These are phyloP conservation scores for Macaria notata DNA, from an alignment of 2,888 invertebrate species.

Conservation along the genomic window DNA sequence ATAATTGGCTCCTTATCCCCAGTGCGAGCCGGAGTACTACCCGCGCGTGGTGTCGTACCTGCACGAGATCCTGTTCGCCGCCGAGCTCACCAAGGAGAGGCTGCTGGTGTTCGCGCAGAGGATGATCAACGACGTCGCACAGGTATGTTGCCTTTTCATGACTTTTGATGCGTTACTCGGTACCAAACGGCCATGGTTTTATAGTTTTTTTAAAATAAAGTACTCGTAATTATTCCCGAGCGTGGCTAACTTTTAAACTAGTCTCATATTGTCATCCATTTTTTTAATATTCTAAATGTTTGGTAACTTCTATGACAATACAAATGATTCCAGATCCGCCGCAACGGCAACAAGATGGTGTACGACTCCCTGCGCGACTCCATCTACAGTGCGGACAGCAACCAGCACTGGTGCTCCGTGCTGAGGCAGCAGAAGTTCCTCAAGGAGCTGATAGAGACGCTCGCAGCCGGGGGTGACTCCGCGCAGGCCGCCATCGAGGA, in stretches of 20 bases:
- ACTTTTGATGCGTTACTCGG: too few species aligned
- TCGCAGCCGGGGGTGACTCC: conserved; percentile 76
- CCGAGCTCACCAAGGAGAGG: conserved; percentile 87
- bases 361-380: conserved; percentile 65
- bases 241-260: too few species aligned
- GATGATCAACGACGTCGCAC: conserved; percentile 90
- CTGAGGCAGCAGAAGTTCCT: conserved; percentile 90
- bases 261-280: too few species aligned
- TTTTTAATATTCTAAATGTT: too few species aligned
- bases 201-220: too few species aligned
- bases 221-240: too few species aligned
- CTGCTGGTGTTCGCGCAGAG: conserved; percentile 90
- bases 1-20: conserved; percentile 24
- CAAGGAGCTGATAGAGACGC: conserved; percentile 83
- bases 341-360: conserved; percentile 86
- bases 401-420: conserved; percentile 86
- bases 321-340: conserved; percentile 50
- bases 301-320: not conserved
- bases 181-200: too few species aligned
- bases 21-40: conserved; percentile 91
- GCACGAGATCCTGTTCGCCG: conserved; percentile 87
- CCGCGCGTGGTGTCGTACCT: conserved; percentile 89
- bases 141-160: conserved; percentile 57
- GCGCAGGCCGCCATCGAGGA: conserved; percentile 70
- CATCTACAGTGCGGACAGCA: conserved; percentile 83